These are phyloP conservation scores for Panagrolaimus sp. DNA, from an alignment of 1,140 invertebrate species.

Conservation along the genomic window DNA sequence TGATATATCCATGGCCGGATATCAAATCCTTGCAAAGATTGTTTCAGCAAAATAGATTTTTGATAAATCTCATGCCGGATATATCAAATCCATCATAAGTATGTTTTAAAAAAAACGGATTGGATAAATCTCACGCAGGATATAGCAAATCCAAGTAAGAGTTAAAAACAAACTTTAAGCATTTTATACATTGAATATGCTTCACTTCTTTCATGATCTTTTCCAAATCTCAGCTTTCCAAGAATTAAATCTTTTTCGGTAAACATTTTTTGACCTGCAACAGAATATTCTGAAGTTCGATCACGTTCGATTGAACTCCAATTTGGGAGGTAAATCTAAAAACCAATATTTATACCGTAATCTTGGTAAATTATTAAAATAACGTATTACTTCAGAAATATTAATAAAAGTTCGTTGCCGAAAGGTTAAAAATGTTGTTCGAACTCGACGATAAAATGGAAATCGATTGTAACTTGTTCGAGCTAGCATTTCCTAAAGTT, in stretches of 20 bases:
- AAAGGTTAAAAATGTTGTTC: constrained; percentile 8
- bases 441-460: not conserved
- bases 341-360: not conserved
- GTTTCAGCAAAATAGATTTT: no score
- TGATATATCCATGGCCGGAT: no score
- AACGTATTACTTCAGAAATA: constrained; percentile 15
- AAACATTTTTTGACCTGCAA: constrained; percentile 26
- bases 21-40: no score
- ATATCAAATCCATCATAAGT: no score
- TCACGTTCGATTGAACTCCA: constrained; percentile 24
- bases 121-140: no score
- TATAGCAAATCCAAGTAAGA: no score
- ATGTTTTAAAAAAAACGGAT: no score
- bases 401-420: constrained; percentile 25
- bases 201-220: not conserved
- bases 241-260: constrained; percentile 25
- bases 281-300: constrained; percentile 23
- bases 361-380: not conserved
- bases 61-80: no score
- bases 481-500: not conserved
- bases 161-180: not conserved
- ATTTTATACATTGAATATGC: not conserved
- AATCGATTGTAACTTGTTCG: not conserved
- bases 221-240: constrained; percentile 21
- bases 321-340: constrained; percentile 26